Conservation (phyloP, 92 coral and sea anemone species). For the Galaxea fascicularis region DNA sequence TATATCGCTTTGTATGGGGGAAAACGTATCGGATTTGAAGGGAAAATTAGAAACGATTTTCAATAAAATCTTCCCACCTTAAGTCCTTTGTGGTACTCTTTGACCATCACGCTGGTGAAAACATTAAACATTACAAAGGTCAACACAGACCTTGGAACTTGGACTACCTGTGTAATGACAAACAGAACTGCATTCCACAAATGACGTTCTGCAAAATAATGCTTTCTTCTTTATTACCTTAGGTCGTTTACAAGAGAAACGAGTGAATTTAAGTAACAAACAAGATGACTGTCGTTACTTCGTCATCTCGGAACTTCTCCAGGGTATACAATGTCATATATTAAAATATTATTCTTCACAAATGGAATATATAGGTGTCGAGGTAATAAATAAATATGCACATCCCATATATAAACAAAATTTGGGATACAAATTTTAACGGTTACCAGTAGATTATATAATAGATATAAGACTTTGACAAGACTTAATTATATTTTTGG, state of each 20-base stretch:
- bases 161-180: too few relatives aligned
- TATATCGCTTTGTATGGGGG: too few relatives aligned
- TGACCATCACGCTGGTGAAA: too few relatives aligned
- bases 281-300: constrained; percentile 6
- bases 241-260: constrained; percentile 51
- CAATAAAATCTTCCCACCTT: too few relatives aligned
- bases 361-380: constrained; percentile 57
- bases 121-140: too few relatives aligned
- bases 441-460: constrained; percentile 1
- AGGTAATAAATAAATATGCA: constrained; percentile 52
- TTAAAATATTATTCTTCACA: constrained; percentile 60
- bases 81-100: too few relatives aligned
- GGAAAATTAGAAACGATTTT: too few relatives aligned
- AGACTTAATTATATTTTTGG: constrained; percentile 17
- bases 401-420: constrained; percentile 47
- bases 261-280: constrained; percentile 51
- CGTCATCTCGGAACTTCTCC: constrained; percentile 25
- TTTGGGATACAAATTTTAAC: constrained; percentile 44
- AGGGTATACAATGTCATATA: constrained; percentile 41
- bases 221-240: constrained; percentile 53
- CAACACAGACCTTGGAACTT: too few relatives aligned
- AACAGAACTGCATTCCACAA: neutral
- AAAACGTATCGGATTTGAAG: too few relatives aligned
- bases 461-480: neutral
- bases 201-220: constrained; percentile 27